Conservation (phyloP, 2,113 vertebrate genomes). For the Aepyceros melampus region DNA sequence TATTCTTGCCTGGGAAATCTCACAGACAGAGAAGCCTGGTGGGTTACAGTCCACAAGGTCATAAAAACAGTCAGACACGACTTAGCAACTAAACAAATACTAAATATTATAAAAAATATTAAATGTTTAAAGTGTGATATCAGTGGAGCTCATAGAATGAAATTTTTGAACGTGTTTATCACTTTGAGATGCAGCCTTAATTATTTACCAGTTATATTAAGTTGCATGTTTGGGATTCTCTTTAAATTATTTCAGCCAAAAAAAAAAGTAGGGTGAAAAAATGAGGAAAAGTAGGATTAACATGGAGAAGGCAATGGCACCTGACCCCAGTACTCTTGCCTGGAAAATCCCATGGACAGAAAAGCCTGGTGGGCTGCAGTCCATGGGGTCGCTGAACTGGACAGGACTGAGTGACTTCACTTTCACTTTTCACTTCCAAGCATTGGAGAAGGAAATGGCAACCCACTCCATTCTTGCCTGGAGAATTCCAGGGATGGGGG, state of each 20-base stretch:
- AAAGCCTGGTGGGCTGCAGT: too few relatives aligned
- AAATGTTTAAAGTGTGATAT: background rate
- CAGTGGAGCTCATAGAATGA: background rate
- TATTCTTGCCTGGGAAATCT: background rate
- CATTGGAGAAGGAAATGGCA: too few relatives aligned
- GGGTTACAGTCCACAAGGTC: background rate
- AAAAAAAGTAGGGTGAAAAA: background rate
- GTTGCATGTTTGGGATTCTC: background rate
- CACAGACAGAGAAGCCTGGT: background rate
- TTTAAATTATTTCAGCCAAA: background rate
- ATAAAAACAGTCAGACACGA: background rate
- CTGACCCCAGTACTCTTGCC: too few relatives aligned
- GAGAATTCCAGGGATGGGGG: too few relatives aligned
- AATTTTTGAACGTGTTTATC: background rate
- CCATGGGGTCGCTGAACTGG: too few relatives aligned
- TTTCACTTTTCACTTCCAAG: too few relatives aligned
- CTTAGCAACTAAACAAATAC: background rate
- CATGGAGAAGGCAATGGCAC: background rate
- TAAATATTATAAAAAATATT: background rate
- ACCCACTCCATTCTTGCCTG: too few relatives aligned
- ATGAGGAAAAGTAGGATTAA: background rate
- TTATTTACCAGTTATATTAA: background rate
- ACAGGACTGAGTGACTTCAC: too few relatives aligned
- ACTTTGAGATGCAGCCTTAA: background rate
- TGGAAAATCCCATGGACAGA: too few relatives aligned